Evolutionary conservation across 2,797 vertebrate species (phyloP).

Genomic region (Gymnocypris eckloni): DNA sequence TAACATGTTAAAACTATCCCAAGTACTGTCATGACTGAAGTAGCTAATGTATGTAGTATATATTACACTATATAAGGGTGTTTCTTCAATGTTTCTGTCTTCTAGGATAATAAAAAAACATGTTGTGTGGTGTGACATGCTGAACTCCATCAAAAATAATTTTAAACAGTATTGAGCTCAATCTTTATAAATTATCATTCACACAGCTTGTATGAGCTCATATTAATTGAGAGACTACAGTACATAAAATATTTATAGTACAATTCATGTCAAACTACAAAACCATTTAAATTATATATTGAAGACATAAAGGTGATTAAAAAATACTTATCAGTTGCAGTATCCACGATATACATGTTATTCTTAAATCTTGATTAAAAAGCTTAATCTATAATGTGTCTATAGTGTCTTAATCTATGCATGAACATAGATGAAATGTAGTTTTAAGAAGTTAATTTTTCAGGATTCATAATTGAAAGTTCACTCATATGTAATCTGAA

Average conservation of each 20-base stretch:
- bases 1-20: neutral
- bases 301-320: neutral
- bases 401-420: neutral
- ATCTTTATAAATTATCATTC: neutral
- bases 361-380: neutral
- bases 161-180: neutral
- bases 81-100: neutral
- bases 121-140: neutral
- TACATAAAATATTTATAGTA: neutral
- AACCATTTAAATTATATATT: neutral
- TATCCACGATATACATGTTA: neutral
- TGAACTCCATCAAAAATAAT: neutral
- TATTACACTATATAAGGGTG: neutral
- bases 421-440: neutral
- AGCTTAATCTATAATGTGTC: neutral
- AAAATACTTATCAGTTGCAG: neutral
- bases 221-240: neutral
- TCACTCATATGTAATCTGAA: constrained; percentile 4
- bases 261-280: neutral
- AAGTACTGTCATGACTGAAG: neutral
- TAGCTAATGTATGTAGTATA: neutral
- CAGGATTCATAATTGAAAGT: neutral
- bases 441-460: neutral
- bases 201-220: neutral
- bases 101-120: neutral